Conservation (phyloP, 2,113 vertebrate species). For the Thryonomys swinderianus region DNA sequence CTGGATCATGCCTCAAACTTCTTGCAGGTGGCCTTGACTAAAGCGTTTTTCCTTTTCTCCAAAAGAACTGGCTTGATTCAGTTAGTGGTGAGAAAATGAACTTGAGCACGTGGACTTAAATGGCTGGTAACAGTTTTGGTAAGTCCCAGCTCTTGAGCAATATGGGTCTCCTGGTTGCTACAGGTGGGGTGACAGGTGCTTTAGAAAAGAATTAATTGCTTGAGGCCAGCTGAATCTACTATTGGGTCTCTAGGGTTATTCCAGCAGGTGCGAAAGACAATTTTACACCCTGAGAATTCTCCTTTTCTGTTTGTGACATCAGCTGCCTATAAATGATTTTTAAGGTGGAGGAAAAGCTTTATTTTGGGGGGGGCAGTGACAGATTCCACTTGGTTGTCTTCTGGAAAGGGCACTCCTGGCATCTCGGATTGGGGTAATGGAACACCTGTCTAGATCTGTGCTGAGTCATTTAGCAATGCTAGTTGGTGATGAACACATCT, state of each 20-base stretch:
- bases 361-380: not conserved
- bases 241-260: not conserved
- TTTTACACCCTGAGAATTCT: not conserved
- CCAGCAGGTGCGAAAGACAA: not conserved
- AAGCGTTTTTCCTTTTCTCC: not conserved
- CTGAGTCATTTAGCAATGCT: not conserved
- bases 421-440: not conserved
- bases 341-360: not conserved
- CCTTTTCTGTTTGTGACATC: not conserved
- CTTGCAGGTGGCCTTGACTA: not conserved
- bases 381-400: not conserved
- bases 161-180: not conserved
- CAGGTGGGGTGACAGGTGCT: not conserved
- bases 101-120: not conserved
- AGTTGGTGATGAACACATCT: not conserved
- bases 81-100: not conserved
- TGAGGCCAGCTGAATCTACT: not conserved
- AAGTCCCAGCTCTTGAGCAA: not conserved
- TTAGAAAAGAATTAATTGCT: not conserved
- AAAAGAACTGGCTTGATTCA: not conserved
- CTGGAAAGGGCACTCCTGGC: not conserved
- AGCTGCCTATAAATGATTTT: not conserved
- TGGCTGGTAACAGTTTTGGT: not conserved
- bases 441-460: not conserved
- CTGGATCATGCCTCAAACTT: not conserved